Evolutionary conservation across 2,113 vertebrate genomes (phyloP).

Genomic region (Platichthys stellatus): DNA sequence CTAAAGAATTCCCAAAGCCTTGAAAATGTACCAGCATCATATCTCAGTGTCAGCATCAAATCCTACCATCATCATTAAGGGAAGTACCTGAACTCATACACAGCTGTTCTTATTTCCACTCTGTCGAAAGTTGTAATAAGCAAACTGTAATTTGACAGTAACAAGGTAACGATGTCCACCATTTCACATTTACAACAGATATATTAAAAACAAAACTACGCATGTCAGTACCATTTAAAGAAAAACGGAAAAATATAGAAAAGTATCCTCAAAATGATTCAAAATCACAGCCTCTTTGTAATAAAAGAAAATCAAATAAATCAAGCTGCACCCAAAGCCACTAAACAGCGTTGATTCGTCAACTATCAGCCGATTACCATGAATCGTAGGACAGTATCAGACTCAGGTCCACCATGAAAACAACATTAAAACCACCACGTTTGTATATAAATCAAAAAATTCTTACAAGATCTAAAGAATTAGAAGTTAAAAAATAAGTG

Average conservation of each 20-base stretch:
- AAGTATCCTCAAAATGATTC: constrained; percentile 18
- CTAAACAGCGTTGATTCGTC: constrained; percentile 38
- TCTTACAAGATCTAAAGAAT: constrained; percentile 28
- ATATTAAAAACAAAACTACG: constrained; percentile 38
- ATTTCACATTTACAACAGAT: constrained; percentile 43
- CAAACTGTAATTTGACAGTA: constrained; percentile 20
- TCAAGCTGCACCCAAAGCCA: constrained; percentile 57
- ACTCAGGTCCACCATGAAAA: constrained; percentile 57
- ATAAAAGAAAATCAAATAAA: constrained; percentile 33
- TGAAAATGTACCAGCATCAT: background rate
- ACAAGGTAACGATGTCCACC: constrained; percentile 26
- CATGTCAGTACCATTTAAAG: constrained; percentile 65
- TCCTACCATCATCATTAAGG: constrained; percentile 1
- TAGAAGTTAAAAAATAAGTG: constrained; percentile 34
- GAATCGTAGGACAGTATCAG: constrained; percentile 38
- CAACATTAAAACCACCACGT: constrained; percentile 41
- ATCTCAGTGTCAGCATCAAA: background rate
- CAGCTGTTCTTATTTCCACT: constrained; percentile 39
- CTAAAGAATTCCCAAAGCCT: background rate
- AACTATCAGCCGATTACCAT: constrained; percentile 16
- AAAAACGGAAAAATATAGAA: constrained; percentile 29
- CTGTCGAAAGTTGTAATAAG: constrained; percentile 25
- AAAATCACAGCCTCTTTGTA: constrained; percentile 53
- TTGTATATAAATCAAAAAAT: constrained; percentile 14
- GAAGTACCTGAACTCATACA: constrained; percentile 44